These are phyloP conservation scores for Apus apus DNA, from an alignment of 2,113 vertebrate species.

Conservation along the genomic window DNA sequence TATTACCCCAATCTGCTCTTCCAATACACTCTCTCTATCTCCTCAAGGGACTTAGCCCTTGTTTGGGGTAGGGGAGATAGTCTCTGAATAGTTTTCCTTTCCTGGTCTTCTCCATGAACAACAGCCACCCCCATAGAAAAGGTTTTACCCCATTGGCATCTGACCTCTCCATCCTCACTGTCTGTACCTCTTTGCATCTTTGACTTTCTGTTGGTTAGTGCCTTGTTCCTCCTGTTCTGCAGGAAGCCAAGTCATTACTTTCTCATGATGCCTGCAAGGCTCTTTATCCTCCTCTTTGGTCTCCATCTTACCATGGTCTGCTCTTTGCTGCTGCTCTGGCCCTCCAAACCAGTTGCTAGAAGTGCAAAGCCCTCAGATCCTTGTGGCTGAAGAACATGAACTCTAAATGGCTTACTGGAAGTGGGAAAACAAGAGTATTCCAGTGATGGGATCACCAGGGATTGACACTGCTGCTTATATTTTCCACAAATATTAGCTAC, in stretches of 20 bases:
- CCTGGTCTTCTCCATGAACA: background rate
- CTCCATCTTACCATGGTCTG: rapidly evolving
- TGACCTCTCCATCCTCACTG: background rate
- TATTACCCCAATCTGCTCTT: background rate
- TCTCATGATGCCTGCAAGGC: background rate
- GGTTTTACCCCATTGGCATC: background rate
- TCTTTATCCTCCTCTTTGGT: background rate
- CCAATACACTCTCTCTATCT: too few relatives aligned
- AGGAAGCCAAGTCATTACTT: background rate
- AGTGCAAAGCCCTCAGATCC: background rate
- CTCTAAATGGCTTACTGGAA: background rate
- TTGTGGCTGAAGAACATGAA: background rate
- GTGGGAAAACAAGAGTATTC: background rate
- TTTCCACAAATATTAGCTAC: background rate
- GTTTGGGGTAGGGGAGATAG: background rate
- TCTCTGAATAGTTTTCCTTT: background rate
- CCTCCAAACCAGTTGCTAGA: background rate
- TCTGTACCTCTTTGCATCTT: background rate
- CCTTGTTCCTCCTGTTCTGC: rapidly evolving
- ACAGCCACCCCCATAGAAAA: background rate
- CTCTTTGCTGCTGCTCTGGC: background rate
- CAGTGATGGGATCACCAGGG: background rate
- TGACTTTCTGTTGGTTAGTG: background rate
- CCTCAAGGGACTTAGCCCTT: background rate
- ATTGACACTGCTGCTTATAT: rapidly evolving